These are phyloP conservation scores for Ennomos quercinarius DNA, from an alignment of 2,888 invertebrate species.

Conservation along the genomic window DNA sequence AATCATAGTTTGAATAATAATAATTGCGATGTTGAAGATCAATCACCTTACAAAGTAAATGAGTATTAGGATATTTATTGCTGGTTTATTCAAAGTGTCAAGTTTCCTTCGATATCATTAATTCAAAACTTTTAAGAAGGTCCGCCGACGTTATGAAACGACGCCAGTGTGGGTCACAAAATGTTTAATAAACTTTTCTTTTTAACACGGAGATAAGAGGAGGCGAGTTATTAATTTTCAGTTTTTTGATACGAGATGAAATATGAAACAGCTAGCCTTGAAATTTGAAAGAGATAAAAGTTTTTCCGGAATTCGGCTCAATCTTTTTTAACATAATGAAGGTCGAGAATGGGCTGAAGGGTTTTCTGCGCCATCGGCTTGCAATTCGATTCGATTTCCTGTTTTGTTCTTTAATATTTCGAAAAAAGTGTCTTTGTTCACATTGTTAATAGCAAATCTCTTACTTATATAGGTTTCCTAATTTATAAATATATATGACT, in stretches of 20 bases:
- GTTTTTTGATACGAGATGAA: conserved; percentile 39
- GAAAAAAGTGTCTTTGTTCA: conserved; percentile 7
- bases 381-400: conserved; percentile 24
- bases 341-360: conserved; percentile 40
- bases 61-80: too few species aligned
- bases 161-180: conserved; percentile 36
- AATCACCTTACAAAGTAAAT: too few species aligned
- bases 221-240: conserved; percentile 35
- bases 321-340: conserved; percentile 52
- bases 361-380: conserved; percentile 23
- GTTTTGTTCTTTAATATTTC: conserved; percentile 24
- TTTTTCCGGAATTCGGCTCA: conserved; percentile 40
- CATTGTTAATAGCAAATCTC: conserved; percentile 7
- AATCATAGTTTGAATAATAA: too few species aligned
- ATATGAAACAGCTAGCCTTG: conserved; percentile 47
- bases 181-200: conserved; percentile 40
- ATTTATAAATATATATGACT: conserved; percentile 1
- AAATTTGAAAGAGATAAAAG: conserved; percentile 51
- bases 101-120: conserved; percentile 18
- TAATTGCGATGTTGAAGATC: too few species aligned
- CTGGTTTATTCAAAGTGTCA: background rate
- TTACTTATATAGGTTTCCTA: conserved; percentile 4
- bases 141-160: conserved; percentile 29
- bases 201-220: conserved; percentile 33
- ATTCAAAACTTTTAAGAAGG: conserved; percentile 16